Base-by-base conservation (phyloP, 2,797 vertebrate species). In the Loris lydekkerianus region DNA sequence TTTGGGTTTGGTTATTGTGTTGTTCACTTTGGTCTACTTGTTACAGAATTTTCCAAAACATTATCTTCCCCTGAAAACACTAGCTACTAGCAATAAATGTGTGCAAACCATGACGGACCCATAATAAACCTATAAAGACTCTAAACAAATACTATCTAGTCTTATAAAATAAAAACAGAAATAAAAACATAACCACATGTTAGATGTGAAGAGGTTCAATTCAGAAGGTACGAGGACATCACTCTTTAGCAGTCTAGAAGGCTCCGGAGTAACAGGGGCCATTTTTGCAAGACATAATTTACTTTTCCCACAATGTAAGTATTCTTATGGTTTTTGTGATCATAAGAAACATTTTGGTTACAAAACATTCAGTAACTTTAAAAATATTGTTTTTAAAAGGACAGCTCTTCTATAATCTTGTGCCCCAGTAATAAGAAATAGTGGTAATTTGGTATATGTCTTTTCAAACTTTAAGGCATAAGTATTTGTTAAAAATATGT, bases 291-390 rank as follows among this genome's bases (percentile, higher is more conserved):
- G 46, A 95, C 25, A 1, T 58, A 65, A 91, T 70, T 81, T 89
- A 56, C 61, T 92, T 95, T 93, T 91, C 91, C 60, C 27, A 93
- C 88, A 88, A 43, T 63, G 7, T 43, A 93, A 88, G 49, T 56
- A 53, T 31, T 83, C 73, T 65, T 70, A 86, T 40, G 60, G 14
- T 60, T 89, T 95, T 63, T 53, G 29, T 53, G 46, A 46, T 63
- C 90, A 63, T 58, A 78, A 91, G 31, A 91, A 76, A 80, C 10
- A 73, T 31, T 91, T 67, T 61, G 27, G 58, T 86, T 92, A 86
- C 9, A 76, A 87, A 92, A 82, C 60, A 58, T 88, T 90, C 65
- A 89, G 92, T 63, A 61, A 72, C 37, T 21, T 65, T 27, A 65
- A 65, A 31, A 65, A 37, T n/a, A 37, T 29, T 72, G 46, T 80